phyloP scores from a whole-genome alignment of 2,797 vertebrate species.

The Echiichthys vipera region DNA sequence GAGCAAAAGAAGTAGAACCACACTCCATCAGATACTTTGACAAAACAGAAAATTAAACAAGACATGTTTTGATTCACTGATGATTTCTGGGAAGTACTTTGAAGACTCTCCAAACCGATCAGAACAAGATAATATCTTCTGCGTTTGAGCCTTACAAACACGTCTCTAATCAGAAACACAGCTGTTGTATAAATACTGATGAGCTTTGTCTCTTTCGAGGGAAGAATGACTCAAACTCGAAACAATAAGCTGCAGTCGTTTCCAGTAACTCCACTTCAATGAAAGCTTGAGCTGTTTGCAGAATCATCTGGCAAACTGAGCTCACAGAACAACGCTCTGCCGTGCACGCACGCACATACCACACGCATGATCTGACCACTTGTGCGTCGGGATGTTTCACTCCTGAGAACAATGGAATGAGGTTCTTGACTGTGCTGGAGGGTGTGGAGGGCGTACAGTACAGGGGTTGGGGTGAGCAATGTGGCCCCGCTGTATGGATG shows the following conservation, averaged over 20 bases:
- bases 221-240: constrained; percentile 4
- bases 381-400: constrained; percentile 57
- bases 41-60: background rate
- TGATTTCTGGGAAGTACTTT: background rate
- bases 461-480: constrained; percentile 59
- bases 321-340: constrained; percentile 10
- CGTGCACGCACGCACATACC: background rate
- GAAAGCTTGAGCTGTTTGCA: background rate
- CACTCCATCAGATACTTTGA: background rate
- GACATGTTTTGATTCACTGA: background rate
- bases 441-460: constrained; percentile 59
- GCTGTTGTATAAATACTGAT: background rate
- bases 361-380: constrained; percentile 30
- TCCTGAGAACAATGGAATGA: constrained; percentile 79
- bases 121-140: background rate
- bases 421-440: constrained; percentile 53
- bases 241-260: constrained; percentile 18
- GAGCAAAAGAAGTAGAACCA: background rate
- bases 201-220: background rate
- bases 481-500: constrained; percentile 60
- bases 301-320: background rate
- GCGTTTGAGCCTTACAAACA: background rate
- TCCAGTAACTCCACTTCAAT: constrained; percentile 27
- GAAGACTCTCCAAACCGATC: background rate
- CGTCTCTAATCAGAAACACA: background rate